Conservation (phyloP, 2,797 vertebrate species). For the Manis crassicaudata region DNA sequence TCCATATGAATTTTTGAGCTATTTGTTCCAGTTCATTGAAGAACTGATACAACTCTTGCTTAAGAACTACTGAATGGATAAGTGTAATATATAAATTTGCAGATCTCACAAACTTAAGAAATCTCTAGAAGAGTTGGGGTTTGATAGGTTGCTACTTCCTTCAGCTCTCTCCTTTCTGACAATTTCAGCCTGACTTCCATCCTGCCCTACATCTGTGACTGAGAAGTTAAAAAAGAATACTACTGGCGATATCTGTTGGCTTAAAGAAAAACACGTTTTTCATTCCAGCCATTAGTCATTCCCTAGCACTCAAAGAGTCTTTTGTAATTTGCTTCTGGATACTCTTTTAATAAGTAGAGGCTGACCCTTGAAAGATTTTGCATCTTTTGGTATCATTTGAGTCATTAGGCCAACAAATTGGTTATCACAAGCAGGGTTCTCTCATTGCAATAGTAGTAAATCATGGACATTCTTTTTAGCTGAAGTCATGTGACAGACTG, state of each 20-base stretch:
- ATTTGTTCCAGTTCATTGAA: no score
- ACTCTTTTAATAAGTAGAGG: not conserved
- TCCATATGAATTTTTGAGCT: no score
- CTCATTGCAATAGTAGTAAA: not conserved
- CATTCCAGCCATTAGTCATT: not conserved
- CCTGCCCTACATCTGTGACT: not conserved
- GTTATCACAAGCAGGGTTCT: not conserved
- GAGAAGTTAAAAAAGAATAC: not conserved
- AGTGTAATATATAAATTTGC: not conserved
- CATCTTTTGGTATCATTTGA: not conserved
- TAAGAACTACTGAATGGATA: not conserved
- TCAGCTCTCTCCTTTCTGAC: not conserved
- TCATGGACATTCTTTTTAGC: not conserved
- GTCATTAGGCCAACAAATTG: not conserved
- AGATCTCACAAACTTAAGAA: not conserved
- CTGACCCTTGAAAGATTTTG: not conserved
- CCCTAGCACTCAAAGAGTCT: not conserved
- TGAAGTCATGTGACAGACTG: not conserved
- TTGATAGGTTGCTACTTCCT: not conserved
- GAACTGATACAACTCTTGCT: not conserved
- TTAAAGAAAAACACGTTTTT: not conserved
- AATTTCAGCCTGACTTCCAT: not conserved
- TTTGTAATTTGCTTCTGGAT: not conserved
- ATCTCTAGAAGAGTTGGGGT: not conserved
- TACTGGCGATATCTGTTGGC: not conserved